A percentile compares a stretch with the other conserved stretches of the same genome.
These are phyloP conservation scores for Sebastes taczanowskii DNA, from an alignment of 2,797 vertebrate genomes.

Conservation along the genomic window DNA sequence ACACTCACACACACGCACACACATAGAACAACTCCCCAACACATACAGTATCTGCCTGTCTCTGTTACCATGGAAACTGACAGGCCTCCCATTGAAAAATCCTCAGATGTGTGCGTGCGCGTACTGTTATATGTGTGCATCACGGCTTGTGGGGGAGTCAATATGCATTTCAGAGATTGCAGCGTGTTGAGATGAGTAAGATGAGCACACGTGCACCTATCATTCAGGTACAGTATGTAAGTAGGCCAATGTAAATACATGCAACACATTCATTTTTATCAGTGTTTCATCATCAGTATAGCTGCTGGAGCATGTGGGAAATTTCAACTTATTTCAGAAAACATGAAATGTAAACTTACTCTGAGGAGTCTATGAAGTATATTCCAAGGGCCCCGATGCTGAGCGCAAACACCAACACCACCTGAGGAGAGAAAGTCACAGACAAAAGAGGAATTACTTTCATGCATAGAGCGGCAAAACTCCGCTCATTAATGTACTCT, in stretches of 20 bases:
- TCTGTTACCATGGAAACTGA: slow-evolving; percentile 84
- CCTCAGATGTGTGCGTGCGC: slow-evolving; percentile 34
- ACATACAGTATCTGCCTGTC: slow-evolving; percentile 61
- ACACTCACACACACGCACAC: slow-evolving; percentile 45
- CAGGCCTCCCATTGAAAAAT: slow-evolving; percentile 83
- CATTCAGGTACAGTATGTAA: slow-evolving; percentile 30
- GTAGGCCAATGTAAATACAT: slow-evolving; percentile 3
- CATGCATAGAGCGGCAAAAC: not conserved
- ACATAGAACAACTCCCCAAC: slow-evolving; percentile 39
- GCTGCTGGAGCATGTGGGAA: not conserved
- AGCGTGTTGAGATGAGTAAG: slow-evolving; percentile 36
- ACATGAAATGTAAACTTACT: slow-evolving; percentile 88
- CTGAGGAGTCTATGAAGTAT: slow-evolving; percentile 99
- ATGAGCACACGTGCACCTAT: slow-evolving; percentile 25
- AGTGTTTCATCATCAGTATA: not conserved
- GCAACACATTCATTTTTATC: not conserved
- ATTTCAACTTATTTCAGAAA: slow-evolving; percentile 2
- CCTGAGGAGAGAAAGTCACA: slow-evolving; percentile 84
- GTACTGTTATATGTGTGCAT: slow-evolving; percentile 29
- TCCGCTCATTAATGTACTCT: not conserved
- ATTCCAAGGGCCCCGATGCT: slow-evolving; percentile 99
- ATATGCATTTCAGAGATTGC: slow-evolving; percentile 51
- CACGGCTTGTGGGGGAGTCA: slow-evolving; percentile 46
- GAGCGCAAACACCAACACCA: slow-evolving; percentile 99
- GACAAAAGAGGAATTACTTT: slow-evolving; percentile 30